Percentiles rank a stretch among this genome's conserved stretches.
Conservation (phyloP, 2,797 vertebrate species). For the Siniperca scherzeri region DNA sequence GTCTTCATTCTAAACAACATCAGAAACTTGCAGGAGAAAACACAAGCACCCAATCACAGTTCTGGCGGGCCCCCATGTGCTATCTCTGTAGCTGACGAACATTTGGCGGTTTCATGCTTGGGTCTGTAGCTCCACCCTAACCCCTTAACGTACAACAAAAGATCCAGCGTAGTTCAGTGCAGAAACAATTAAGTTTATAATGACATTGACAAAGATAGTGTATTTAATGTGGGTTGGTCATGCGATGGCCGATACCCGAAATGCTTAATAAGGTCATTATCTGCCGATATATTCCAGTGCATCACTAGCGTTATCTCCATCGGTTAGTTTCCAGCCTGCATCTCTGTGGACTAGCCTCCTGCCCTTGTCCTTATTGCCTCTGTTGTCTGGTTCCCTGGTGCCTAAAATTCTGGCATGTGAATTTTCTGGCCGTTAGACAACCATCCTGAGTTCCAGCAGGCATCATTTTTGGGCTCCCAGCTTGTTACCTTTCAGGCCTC, state of each 20-base stretch:
- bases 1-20: neutral
- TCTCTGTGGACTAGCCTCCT: neutral
- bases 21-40: neutral
- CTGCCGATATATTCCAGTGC: neutral
- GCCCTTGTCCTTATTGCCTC: neutral
- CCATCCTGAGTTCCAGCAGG: neutral
- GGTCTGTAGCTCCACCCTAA: neutral
- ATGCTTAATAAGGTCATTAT: neutral
- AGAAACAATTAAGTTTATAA: neutral
- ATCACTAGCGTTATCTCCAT: neutral
- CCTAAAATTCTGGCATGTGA: neutral
- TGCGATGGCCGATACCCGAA: too few species aligned
- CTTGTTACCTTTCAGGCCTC: constrained; percentile 2
- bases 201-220: neutral
- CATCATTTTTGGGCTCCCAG: neutral
- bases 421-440: neutral
- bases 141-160: neutral
- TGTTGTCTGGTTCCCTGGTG: neutral
- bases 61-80: neutral
- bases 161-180: neutral
- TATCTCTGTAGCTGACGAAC: neutral
- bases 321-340: neutral
- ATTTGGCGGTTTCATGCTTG: neutral
- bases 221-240: neutral
- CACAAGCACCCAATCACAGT: neutral